Conservation (phyloP, 2,113 vertebrate species). For the Fulica atra region DNA sequence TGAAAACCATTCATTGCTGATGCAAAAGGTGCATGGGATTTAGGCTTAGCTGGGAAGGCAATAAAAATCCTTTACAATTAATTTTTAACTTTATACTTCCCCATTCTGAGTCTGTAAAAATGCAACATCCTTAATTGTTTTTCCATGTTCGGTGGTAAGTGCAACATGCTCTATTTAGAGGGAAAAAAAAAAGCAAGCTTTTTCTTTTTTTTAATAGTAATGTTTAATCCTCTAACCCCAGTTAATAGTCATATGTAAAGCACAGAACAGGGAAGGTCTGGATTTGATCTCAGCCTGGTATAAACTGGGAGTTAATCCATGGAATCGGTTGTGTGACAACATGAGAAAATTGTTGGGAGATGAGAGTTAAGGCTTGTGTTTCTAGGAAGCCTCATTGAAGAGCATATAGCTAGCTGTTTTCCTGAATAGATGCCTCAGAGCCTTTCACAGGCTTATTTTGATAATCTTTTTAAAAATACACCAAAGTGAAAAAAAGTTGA, state of each 20-base stretch:
- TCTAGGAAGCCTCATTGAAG: slow-evolving; percentile 20
- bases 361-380: slow-evolving; percentile 33
- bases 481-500: background rate
- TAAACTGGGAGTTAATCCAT: slow-evolving; percentile 2
- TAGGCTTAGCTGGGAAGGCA: background rate
- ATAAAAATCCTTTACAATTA: background rate
- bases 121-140: background rate
- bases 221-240: background rate
- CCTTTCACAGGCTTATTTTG: slow-evolving; percentile 32
- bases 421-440: slow-evolving; percentile 29
- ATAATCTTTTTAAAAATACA: slow-evolving; percentile 33
- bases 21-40: background rate
- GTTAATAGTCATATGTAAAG: background rate
- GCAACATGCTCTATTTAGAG: background rate
- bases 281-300: background rate
- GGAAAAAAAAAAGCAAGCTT: background rate
- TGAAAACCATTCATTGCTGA: background rate
- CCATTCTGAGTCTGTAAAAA: background rate
- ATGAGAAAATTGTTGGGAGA: slow-evolving; percentile 23
- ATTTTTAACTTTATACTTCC: background rate
- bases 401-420: slow-evolving; percentile 17
- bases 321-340: background rate
- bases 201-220: background rate
- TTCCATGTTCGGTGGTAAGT: background rate
- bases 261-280: background rate